A percentile compares a stretch with the other conserved stretches of the same genome.
These are phyloP conservation scores for Camponotus fellah DNA, from an alignment of 2,888 invertebrate species.

Conservation along the genomic window DNA sequence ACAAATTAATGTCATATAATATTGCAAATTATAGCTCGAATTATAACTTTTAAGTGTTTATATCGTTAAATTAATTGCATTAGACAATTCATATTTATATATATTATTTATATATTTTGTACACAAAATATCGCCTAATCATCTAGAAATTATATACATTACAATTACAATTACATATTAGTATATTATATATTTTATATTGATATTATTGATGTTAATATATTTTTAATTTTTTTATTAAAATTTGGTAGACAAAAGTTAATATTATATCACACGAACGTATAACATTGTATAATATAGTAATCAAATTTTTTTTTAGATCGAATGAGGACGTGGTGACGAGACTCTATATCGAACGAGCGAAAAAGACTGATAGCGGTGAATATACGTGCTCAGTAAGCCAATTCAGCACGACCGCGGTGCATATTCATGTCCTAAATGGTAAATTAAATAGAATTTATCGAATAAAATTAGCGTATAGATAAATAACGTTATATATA, in stretches of 20 bases:
- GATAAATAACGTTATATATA: background rate
- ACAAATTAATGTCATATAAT: no score
- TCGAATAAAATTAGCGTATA: background rate
- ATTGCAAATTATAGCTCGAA: no score
- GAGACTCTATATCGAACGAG: constrained; percentile 84
- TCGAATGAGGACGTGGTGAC: constrained; percentile 82
- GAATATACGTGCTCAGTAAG: constrained; percentile 89
- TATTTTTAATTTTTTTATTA: background rate
- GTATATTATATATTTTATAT: background rate
- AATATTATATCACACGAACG: background rate
- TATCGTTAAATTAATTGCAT: background rate
- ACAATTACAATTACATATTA: no score
- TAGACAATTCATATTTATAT: background rate
- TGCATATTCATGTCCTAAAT: constrained; percentile 90
- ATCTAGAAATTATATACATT: background rate
- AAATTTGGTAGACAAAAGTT: background rate
- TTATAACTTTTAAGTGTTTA: constrained; percentile 12
- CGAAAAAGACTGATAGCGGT: constrained; percentile 90
- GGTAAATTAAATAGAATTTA: constrained; percentile 86
- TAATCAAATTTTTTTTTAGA: constrained; percentile 74
- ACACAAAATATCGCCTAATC: no score
- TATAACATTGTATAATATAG: constrained; percentile 4
- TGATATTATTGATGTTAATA: background rate
- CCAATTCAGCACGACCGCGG: constrained; percentile 89
- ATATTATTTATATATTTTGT: constrained; percentile 4